phyloP scores from a whole-genome alignment of 1,140 invertebrate genomes.

The Pygmarrhopalites habei region DNA sequence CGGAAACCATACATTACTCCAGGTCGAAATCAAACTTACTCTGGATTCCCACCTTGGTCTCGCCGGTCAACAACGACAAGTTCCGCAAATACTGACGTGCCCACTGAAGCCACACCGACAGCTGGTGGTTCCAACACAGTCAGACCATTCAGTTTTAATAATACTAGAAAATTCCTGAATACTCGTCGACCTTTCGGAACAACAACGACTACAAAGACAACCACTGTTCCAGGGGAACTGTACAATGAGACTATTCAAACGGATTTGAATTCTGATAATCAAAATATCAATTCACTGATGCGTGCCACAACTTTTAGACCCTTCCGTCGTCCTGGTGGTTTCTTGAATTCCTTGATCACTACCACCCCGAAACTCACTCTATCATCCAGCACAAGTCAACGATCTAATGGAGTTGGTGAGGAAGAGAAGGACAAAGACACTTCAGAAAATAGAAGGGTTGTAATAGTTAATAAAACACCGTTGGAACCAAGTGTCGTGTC shows the following conservation, averaged over 20 bases:
- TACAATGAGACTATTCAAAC: no score
- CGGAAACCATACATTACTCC: constrained; percentile 19
- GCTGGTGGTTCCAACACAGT: neutral
- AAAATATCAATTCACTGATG: constrained; percentile 17
- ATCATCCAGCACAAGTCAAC: constrained; percentile 28
- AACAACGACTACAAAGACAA: constrained; percentile 38
- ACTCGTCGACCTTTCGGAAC: constrained; percentile 24
- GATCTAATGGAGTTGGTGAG: constrained; percentile 15
- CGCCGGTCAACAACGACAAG: constrained; percentile 9
- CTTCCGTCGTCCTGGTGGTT: constrained; percentile 15
- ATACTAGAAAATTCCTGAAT: neutral
- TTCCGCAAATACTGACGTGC: no score
- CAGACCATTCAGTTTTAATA: neutral
- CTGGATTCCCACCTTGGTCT: constrained; percentile 9
- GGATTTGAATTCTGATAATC: no score
- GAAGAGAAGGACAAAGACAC: constrained; percentile 19
- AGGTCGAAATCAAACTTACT: constrained; percentile 3
- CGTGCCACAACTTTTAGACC: constrained; percentile 18
- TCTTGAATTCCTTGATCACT: constrained; percentile 32
- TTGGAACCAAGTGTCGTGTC: constrained; percentile 13
- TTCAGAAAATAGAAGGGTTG: constrained; percentile 14
- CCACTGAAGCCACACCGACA: neutral
- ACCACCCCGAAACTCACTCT: constrained; percentile 11
- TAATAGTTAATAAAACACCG: constrained; percentile 1
- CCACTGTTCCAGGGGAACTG: neutral